Percentiles rank a stretch among this genome's conserved stretches.
These are phyloP conservation scores for Mobula hypostoma DNA, from an alignment of 2,113 vertebrate genomes.

Conservation along the genomic window DNA sequence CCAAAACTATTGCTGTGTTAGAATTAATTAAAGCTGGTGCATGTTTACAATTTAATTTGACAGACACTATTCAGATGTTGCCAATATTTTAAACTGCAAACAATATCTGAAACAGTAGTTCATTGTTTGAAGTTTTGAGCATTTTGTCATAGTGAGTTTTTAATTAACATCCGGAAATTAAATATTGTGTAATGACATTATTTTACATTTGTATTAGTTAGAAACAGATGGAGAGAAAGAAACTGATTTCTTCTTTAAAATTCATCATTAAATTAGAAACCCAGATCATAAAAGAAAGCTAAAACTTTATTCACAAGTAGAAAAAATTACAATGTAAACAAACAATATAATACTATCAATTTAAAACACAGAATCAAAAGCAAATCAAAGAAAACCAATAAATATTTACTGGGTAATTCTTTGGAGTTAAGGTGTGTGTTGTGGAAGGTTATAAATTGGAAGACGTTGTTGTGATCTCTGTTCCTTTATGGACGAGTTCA, in stretches of 20 bases:
- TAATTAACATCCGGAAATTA: background rate
- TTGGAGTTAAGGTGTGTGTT: background rate
- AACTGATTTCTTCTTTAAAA: background rate
- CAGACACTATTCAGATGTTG: background rate
- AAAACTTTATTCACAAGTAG: background rate
- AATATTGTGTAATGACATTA: background rate
- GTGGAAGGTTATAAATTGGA: no score
- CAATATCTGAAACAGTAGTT: background rate
- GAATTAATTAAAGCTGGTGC: background rate
- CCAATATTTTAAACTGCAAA: background rate
- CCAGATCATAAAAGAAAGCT: background rate
- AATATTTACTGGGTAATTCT: background rate
- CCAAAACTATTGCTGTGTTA: background rate
- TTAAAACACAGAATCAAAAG: background rate
- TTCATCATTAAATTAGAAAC: background rate
- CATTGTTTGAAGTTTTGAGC: background rate
- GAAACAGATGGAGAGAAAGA: background rate
- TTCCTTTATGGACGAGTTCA: no score
- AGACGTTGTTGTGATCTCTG: no score
- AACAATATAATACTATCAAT: background rate
- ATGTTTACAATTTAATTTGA: background rate
- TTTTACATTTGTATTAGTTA: background rate
- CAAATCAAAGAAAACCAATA: background rate
- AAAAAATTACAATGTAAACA: background rate
- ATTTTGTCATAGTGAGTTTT: background rate